A percentile compares a stretch with the other conserved stretches of the same genome.
Conservation (phyloP, 2,888 invertebrate genomes). For the Ectropis crepuscularia region DNA sequence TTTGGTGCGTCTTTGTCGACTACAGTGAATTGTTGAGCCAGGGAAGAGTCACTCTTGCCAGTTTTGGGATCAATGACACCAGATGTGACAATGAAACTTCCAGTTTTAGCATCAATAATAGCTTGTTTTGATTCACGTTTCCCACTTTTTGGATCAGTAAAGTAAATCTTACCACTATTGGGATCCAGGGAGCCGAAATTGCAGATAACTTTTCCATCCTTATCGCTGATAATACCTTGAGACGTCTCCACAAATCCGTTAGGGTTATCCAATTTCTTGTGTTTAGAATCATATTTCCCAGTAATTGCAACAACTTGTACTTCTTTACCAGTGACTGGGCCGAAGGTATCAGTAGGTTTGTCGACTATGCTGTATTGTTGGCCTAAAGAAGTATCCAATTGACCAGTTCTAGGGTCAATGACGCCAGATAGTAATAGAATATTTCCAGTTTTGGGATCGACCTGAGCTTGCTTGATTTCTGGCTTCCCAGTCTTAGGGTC, state of each 20-base stretch:
- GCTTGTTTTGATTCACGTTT: conserved; percentile 87
- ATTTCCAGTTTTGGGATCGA: conserved; percentile 82
- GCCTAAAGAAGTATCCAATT: conserved; percentile 82
- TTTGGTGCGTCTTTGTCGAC: conserved; percentile 77
- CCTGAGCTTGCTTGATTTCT: conserved; percentile 71
- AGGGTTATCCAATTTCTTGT: conserved; percentile 84
- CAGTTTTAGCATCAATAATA: conserved; percentile 80
- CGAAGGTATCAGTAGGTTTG: conserved; percentile 81
- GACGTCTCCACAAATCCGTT: conserved; percentile 82
- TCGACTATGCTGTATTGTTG: conserved; percentile 86
- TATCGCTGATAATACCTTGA: conserved; percentile 86
- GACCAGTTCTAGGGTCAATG: conserved; percentile 84
- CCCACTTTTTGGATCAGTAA: conserved; percentile 86
- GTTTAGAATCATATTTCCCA: conserved; percentile 85
- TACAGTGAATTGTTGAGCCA: conserved; percentile 83
- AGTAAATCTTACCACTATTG: conserved; percentile 83
- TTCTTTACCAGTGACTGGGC: conserved; percentile 70
- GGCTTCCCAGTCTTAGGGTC: conserved; percentile 75
- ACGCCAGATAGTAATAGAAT: conserved; percentile 82
- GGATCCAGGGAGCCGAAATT: conserved; percentile 87
- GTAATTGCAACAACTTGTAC: conserved; percentile 85
- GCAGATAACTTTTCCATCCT: conserved; percentile 88
- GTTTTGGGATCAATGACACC: conserved; percentile 86
- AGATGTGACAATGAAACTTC: conserved; percentile 84
- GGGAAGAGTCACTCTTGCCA: conserved; percentile 86